These are phyloP conservation scores for Serinus canaria DNA, from an alignment of 2,113 vertebrate species.

Conservation along the genomic window DNA sequence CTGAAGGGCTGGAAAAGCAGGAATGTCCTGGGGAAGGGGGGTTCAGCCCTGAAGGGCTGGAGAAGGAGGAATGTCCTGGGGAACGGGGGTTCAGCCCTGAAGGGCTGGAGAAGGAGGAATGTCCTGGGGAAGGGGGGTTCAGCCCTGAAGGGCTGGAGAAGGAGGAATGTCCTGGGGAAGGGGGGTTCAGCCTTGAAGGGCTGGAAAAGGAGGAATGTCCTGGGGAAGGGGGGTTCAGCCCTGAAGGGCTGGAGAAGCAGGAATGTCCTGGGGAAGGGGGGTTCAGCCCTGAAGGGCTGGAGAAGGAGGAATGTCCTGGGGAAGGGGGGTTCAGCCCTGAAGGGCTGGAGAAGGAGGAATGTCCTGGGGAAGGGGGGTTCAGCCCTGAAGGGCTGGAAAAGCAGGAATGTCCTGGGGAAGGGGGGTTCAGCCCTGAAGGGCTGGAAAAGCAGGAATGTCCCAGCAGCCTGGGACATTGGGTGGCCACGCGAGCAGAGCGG, in stretches of 20 bases:
- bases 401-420: background rate
- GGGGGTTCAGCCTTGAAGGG: no score
- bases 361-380: background rate
- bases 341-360: background rate
- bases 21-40: background rate
- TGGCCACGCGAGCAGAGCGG: fast-evolving
- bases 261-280: no score
- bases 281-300: background rate
- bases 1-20: background rate
- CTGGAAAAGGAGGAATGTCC: background rate
- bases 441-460: background rate
- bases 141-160: background rate
- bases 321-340: background rate
- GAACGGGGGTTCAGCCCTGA: background rate
- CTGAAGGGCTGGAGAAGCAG: no score
- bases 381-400: background rate
- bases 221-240: background rate
- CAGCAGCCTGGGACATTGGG: fast-evolving
- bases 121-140: background rate
- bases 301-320: background rate
- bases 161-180: background rate
- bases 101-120: background rate
- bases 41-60: background rate
- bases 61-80: background rate
- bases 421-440: background rate